phyloP scores from a whole-genome alignment of 2,888 invertebrate species.

The Ormyrus labotus region DNA sequence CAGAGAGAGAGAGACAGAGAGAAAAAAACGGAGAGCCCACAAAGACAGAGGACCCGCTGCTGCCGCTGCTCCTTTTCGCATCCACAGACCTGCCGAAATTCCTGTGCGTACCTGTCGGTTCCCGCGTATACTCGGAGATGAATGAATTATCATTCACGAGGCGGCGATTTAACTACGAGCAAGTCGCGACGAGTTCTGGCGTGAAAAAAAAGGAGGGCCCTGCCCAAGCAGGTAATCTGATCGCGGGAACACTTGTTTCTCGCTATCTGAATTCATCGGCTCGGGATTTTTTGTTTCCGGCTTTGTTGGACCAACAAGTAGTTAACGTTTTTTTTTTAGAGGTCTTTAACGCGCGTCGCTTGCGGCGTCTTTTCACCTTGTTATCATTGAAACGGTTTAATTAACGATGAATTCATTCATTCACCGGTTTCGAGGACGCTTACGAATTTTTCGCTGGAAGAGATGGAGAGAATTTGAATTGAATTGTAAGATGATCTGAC shows the following conservation, averaged over 20 bases:
- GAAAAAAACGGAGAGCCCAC: conserved; percentile 7
- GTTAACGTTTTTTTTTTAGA: background rate
- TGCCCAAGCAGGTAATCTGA: conserved; percentile 37
- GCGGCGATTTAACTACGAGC: conserved; percentile 6
- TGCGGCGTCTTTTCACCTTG: background rate
- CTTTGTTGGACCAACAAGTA: conserved; percentile 6
- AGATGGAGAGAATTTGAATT: too few relatives aligned
- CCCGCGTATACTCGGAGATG: conserved; percentile 2
- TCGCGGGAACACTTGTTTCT: conserved; percentile 49
- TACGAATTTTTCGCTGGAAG: too few relatives aligned
- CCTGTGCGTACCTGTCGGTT: background rate
- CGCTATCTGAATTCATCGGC: conserved; percentile 33
- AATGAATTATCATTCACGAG: conserved; percentile 38
- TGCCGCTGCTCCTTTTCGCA: background rate
- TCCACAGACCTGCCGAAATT: conserved; percentile 36
- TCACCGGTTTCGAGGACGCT: too few relatives aligned
- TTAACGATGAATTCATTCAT: background rate
- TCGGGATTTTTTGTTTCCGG: background rate
- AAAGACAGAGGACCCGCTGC: background rate
- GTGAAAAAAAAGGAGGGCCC: background rate
- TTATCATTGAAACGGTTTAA: conserved; percentile 5
- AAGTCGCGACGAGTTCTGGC: conserved; percentile 7
- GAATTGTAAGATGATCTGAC: too few relatives aligned
- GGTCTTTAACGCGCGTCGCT: too few relatives aligned
- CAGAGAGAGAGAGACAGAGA: conserved; percentile 1